These are phyloP conservation scores for Spatulosminthurus flaviceps DNA, from an alignment of 2,888 invertebrate genomes.

Conservation along the genomic window DNA sequence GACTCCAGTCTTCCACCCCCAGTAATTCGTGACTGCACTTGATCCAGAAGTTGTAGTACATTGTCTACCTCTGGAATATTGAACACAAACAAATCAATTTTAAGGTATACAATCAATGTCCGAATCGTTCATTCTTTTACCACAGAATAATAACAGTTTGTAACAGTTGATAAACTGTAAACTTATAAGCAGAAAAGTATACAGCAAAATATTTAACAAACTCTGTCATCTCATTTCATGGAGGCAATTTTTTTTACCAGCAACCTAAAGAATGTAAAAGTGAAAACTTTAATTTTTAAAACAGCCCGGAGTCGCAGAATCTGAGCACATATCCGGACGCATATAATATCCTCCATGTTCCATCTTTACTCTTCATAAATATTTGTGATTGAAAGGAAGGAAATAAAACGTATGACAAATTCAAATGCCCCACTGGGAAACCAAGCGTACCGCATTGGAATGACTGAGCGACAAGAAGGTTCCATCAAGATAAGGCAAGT, in stretches of 20 bases:
- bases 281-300: no score
- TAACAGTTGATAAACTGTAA: no score
- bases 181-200: no score
- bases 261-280: no score
- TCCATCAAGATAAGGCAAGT: not conserved
- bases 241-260: no score
- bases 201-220: no score
- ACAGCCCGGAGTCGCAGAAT: not conserved
- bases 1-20: slow-evolving; percentile 48
- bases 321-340: not conserved
- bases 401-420: not conserved
- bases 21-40: slow-evolving; percentile 59
- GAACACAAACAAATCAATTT: not conserved
- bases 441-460: not conserved
- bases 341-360: not conserved
- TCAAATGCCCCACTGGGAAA: slow-evolving; percentile 18
- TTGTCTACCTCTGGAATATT: slow-evolving; percentile 61
- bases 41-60: slow-evolving; percentile 59
- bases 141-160: no score
- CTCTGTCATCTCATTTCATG: no score
- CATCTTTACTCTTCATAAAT: not conserved
- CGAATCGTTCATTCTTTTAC: no score
- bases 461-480: not conserved
- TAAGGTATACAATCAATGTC: no score
- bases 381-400: not conserved